Base-by-base conservation (phyloP, 2,888 invertebrate species). In the Brenthis daphne region DNA sequence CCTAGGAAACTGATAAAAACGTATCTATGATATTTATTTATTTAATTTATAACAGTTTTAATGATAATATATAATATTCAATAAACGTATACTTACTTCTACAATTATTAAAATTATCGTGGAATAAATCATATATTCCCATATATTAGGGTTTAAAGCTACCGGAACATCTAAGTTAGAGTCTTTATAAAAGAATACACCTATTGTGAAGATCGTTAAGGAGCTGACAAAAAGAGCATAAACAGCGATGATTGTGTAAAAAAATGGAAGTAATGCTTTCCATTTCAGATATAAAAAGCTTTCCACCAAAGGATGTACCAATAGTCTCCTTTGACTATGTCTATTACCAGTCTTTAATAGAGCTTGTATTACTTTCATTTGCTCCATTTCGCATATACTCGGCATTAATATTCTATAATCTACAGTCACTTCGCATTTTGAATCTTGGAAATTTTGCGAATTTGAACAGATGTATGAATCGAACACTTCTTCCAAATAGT, bases 281-380 rank as follows among this genome's bases (percentile, higher is more conserved):
- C 94, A 94, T 82, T 94, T 94, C 2, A 94, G 78, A 71, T 86
- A 91, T 0, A 94, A 79, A 75, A 94, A 94, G 72, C 94, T 94
- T 78, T 94, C 94, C 2, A 94, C 85, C 56, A 94, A 80, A 0
- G 94, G 94, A 82, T 94, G 94, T 1, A 94, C 88, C 0, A 94
- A 81, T 1, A 94, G 77, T 50, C 82, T 85, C 67, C 87, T 89
- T 70, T 94, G 92, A 0, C 88, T 85, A 65, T 89, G 85, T 78
- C 92, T 85, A 64, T 93, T 93, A 0, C 94, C 93, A 71, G 93
- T 93, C 75, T 94, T 92, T 1, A 94, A 75, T 1, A 94, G 77
- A 0, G 93, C 92, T 76, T 93, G 92, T 56, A 94, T 87, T 0
- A 94, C 94, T 76, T 93, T 91, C 90, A 94, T 93, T 75, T 94